A percentile compares a stretch with the other conserved stretches of the same genome.
These are phyloP conservation scores for Cephonodes hylas DNA, from an alignment of 2,888 invertebrate genomes.

Conservation along the genomic window DNA sequence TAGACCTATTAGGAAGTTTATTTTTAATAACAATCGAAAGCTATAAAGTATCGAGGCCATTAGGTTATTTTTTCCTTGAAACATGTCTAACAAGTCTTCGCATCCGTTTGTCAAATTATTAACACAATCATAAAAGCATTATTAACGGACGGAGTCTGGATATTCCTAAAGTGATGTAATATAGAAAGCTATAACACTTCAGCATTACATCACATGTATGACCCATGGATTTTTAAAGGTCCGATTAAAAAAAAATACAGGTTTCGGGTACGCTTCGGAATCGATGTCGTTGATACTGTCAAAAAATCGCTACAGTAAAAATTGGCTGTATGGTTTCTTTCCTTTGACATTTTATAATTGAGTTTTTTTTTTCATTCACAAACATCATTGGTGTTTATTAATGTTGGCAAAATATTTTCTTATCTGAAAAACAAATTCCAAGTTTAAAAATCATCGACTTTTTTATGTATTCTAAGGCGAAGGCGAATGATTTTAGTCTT, in stretches of 20 bases:
- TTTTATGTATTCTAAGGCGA: no score
- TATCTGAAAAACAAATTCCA: no score
- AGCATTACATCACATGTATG: background rate
- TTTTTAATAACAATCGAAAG: background rate
- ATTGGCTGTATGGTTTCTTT: background rate
- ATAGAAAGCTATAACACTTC: background rate
- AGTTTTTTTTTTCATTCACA: background rate
- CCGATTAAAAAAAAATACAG: background rate
- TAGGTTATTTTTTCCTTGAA: background rate
- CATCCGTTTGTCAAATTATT: background rate
- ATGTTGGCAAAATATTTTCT: no score
- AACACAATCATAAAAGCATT: background rate
- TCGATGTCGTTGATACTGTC: background rate
- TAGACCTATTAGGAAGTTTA: background rate
- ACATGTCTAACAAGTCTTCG: background rate
- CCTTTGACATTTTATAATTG: background rate
- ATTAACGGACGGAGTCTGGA: background rate
- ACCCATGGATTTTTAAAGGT: constrained; percentile 3
- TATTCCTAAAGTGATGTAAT: background rate
- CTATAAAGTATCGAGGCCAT: background rate
- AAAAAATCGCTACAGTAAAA: background rate
- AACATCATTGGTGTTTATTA: no score
- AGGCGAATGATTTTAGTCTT: no score
- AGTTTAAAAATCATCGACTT: no score
- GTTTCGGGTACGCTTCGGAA: background rate